Conservation (phyloP, 2,888 invertebrate species). For the Phaedon cochleariae region DNA sequence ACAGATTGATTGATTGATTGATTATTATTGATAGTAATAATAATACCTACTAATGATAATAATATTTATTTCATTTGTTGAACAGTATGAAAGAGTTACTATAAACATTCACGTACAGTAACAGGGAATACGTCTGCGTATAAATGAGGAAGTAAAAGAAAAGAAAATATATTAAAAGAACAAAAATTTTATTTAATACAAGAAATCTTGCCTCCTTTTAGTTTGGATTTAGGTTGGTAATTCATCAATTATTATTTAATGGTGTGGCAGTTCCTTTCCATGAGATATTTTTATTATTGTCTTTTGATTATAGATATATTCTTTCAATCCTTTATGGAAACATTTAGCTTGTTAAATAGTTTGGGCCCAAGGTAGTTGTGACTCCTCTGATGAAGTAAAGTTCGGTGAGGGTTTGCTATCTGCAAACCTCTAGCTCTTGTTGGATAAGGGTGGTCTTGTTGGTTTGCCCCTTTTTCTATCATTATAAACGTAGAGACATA, state of each 20-base stretch:
- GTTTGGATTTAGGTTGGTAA: no score
- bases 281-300: neutral
- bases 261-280: slow-evolving; percentile 8
- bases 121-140: neutral
- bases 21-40: neutral
- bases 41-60: neutral
- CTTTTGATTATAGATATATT: neutral
- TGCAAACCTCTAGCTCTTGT: neutral
- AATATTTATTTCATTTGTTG: neutral
- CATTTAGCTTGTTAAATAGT: slow-evolving; percentile 6
- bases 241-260: neutral
- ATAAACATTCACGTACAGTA: neutral
- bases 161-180: neutral
- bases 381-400: neutral
- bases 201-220: no score
- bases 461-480: slow-evolving; percentile 3
- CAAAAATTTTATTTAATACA: neutral
- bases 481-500: slow-evolving; percentile 2
- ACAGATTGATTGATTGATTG: no score
- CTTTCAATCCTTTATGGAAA: neutral
- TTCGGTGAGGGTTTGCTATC: neutral
- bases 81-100: neutral
- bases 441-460: neutral
- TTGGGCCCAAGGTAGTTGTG: neutral
- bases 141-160: neutral